Base-by-base conservation (phyloP, 2,113 vertebrate species). In the Chiloscyllium plagiosum region DNA sequence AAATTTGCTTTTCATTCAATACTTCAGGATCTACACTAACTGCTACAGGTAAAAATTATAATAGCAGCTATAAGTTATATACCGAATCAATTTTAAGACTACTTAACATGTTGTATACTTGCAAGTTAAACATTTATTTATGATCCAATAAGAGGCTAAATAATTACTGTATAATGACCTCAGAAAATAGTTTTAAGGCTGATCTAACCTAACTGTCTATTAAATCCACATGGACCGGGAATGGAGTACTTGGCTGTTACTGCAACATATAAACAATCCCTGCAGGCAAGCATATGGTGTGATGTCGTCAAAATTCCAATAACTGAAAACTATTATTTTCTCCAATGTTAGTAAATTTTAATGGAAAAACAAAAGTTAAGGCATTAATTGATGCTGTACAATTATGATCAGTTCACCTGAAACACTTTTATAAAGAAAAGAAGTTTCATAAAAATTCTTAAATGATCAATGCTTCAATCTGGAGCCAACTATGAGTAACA, bases 181-280 rank as follows among this genome's bases (percentile, higher is more conserved):
- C 22, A 69, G 66, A 69, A 47, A 94, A 70, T 95, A 52, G 42
- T 72, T 95, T 95, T 95, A 95, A 72, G 69, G 47, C 66, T 95
- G 68, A 29, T 72, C 68, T 66, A 17, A 52, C 68, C 8, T 42
- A 22, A 15, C 8, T 76, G 42, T 17, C 68, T 72, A 95, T 52
- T 95, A 95, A 95, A 70, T 47, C 68, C 94, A 50, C 94, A 52
- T 56, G 37, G 10, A 52, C 10, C 17, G 33, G 47, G 94, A 69
- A 50, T 95, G 94, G 66, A 95, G 69, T 12, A 95, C 42, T 72
- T 95, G 65, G 94, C 66, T 95, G 24, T 33, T 72, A 72, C 68
- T 66, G 61, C 47, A 7, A 72, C 29, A 68, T 68, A 95, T 26
- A 95, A 95, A 72, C 19, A 95, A 29, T 95, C 72, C 42, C 66